Conservation (phyloP, 2,888 invertebrate species). For the Himalopsyche tibetana region DNA sequence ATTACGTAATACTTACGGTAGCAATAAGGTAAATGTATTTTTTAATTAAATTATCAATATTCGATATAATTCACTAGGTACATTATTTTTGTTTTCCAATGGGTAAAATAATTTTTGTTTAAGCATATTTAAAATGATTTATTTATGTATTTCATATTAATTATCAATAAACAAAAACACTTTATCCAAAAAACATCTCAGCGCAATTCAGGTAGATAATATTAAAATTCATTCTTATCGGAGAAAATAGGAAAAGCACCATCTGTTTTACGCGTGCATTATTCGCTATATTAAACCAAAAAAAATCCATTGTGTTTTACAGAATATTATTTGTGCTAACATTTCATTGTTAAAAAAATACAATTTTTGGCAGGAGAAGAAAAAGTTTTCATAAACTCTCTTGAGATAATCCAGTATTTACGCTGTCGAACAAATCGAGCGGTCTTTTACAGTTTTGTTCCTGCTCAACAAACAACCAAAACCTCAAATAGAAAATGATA, state of each 20-base stretch:
- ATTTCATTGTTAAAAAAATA: constrained; percentile 18
- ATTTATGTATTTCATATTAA: no score
- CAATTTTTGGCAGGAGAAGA: background rate
- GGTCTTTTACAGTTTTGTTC: constrained; percentile 51
- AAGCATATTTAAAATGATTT: no score
- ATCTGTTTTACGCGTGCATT: constrained; percentile 21
- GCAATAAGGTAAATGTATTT: no score
- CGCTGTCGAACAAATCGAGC: constrained; percentile 47
- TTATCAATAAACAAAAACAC: no score
- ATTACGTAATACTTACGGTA: no score
- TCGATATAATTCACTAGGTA: no score
- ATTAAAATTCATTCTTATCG: no score
- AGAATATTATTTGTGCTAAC: constrained; percentile 18
- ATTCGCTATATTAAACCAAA: background rate
- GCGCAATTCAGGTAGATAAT: no score
- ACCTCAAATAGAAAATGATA: constrained; percentile 57
- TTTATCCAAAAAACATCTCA: no score
- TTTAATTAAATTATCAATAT: no score
- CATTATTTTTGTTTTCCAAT: no score
- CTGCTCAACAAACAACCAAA: constrained; percentile 53
- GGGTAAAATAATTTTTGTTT: no score
- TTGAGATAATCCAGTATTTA: constrained; percentile 41
- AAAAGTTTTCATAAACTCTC: constrained; percentile 23
- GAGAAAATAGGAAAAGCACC: background rate
- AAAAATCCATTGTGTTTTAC: background rate